phyloP scores from a whole-genome alignment of 2,888 invertebrate species.

The Harmothoe impar region DNA sequence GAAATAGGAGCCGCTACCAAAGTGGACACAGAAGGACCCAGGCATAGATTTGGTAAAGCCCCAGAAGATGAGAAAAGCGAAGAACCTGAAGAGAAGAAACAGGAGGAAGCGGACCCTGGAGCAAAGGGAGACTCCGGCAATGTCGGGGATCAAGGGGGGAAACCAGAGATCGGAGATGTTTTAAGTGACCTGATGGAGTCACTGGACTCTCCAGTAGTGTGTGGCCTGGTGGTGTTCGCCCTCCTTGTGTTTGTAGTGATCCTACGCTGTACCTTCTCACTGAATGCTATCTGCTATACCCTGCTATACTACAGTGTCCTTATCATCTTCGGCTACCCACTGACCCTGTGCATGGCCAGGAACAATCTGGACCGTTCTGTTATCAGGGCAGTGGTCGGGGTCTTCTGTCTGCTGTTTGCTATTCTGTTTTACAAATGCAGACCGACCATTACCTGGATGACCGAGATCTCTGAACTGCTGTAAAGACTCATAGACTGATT shows the following conservation, averaged over 20 bases:
- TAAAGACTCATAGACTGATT: not conserved
- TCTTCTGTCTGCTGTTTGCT: not conserved
- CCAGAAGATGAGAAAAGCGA: not conserved
- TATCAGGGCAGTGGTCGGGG: not conserved
- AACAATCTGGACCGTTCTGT: not conserved
- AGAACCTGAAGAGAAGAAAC: too few species aligned
- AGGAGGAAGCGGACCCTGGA: not conserved
- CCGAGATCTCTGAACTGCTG: not conserved
- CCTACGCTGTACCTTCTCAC: slow-evolving; percentile 17
- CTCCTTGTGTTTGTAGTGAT: not conserved
- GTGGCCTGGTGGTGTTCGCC: not conserved
- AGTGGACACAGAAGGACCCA: not conserved
- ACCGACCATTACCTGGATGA: slow-evolving; percentile 1
- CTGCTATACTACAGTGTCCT: slow-evolving; percentile 17
- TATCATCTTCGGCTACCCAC: slow-evolving; percentile 26
- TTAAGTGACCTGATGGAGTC: not conserved
- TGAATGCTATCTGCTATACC: not conserved
- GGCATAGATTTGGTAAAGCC: not conserved
- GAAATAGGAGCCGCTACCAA: not conserved
- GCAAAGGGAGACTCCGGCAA: not conserved
- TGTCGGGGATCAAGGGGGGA: not conserved
- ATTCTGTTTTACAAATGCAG: not conserved
- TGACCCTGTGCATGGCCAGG: not conserved
- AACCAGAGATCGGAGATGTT: not conserved
- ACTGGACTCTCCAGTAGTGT: not conserved